Percentiles rank a stretch among this genome's conserved stretches.
Evolutionary conservation across 1,140 invertebrate genomes (phyloP).

Genomic region (Musca vetustissima): DNA sequence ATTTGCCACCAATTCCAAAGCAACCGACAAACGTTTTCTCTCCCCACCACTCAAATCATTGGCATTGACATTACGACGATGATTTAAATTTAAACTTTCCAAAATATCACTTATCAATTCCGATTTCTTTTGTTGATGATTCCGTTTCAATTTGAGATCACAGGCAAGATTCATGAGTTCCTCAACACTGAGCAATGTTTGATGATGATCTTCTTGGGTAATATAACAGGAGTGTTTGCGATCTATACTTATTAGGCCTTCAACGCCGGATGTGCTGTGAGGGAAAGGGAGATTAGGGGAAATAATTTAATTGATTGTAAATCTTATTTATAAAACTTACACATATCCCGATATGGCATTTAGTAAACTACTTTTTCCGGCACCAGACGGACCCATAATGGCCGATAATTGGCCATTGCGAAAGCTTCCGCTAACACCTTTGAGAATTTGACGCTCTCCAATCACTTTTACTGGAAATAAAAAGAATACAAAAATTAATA

Average conservation of each 20-base stretch:
- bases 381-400: conserved; percentile 84
- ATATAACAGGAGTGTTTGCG: conserved; percentile 76
- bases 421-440: conserved; percentile 70
- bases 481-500: no score
- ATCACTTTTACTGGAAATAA: conserved; percentile 42
- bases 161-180: conserved; percentile 84
- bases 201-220: conserved; percentile 85
- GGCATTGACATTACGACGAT: conserved; percentile 67
- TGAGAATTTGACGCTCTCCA: conserved; percentile 58
- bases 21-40: conserved; percentile 78
- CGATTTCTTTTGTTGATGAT: conserved; percentile 32
- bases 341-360: conserved; percentile 72
- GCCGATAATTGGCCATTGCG: conserved; percentile 75
- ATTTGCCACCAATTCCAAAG: conserved; percentile 82
- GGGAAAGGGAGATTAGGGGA: neutral
- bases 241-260: conserved; percentile 59
- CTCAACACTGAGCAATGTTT: conserved; percentile 76
- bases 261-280: conserved; percentile 59
- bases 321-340: conserved; percentile 55
- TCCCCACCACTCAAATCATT: conserved; percentile 73
- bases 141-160: conserved; percentile 68
- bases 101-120: conserved; percentile 60
- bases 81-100: conserved; percentile 62
- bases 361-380: conserved; percentile 77
- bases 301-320: neutral